phyloP scores from a whole-genome alignment of 2,113 vertebrate genomes.

The Myiozetetes cayanensis region DNA sequence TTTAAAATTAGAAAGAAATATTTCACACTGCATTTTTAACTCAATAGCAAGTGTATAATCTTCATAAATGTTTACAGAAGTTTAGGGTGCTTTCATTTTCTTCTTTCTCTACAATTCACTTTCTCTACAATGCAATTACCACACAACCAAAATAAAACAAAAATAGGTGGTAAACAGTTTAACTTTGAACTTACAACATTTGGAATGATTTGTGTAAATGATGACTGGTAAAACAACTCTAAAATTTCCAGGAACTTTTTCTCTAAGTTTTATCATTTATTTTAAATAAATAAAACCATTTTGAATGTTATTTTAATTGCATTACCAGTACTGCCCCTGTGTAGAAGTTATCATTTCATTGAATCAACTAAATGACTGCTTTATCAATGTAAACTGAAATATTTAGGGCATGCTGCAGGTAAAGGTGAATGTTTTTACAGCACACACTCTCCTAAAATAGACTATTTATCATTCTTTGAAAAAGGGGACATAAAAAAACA shows the following conservation, averaged over 20 bases:
- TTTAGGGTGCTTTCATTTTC: background rate
- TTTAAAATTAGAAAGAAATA: background rate
- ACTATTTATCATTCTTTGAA: conserved; percentile 86
- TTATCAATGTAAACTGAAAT: conserved; percentile 72
- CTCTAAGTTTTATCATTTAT: background rate
- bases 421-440: conserved; percentile 82
- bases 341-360: background rate
- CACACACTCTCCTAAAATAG: conserved; percentile 74
- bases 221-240: background rate
- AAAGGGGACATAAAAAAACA: conserved; percentile 75
- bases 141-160: background rate
- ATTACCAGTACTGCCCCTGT: background rate
- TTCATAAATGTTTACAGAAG: background rate
- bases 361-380: conserved; percentile 23
- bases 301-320: background rate
- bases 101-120: background rate
- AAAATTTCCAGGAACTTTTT: background rate
- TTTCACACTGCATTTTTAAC: background rate
- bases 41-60: background rate
- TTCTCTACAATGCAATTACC: background rate
- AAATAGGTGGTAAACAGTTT: background rate
- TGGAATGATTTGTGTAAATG: background rate
- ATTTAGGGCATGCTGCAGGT: conserved; percentile 75
- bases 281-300: background rate
- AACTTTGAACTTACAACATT: background rate